These are phyloP conservation scores for Sardinella longiceps DNA, from an alignment of 2,797 vertebrate genomes.

Conservation along the genomic window DNA sequence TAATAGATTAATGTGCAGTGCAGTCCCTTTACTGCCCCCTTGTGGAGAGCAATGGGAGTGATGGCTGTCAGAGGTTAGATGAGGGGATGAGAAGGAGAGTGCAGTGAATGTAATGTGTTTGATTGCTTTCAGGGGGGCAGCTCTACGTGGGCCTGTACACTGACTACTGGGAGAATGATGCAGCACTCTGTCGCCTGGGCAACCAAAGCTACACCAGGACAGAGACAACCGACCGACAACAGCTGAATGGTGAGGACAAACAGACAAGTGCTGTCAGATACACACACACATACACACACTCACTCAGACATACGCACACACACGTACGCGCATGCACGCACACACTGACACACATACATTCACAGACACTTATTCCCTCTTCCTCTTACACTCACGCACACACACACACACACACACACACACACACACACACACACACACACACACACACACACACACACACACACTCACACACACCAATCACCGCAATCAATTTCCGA, in stretches of 20 bases:
- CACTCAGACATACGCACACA: neutral
- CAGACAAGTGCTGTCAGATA: neutral
- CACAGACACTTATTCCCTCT: neutral
- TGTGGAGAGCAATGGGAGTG: neutral
- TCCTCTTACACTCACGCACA: neutral
- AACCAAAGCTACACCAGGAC: conserved; percentile 85
- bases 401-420: neutral
- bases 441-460: neutral
- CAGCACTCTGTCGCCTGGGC: conserved; percentile 85
- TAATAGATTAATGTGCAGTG: conserved; percentile 10
- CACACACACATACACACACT: neutral
- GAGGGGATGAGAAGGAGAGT: neutral
- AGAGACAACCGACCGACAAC: conserved; percentile 85
- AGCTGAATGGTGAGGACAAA: conserved; percentile 82
- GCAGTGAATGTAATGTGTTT: neutral
- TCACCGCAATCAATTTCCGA: conserved; percentile 3
- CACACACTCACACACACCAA: neutral
- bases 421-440: neutral
- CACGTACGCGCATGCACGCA: neutral
- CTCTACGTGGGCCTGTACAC: conserved; percentile 91
- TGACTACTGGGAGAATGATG: conserved; percentile 96
- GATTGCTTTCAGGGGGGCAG: conserved; percentile 77
- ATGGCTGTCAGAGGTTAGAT: neutral
- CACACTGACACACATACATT: neutral
- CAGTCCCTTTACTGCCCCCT: neutral